Evolutionary conservation across 1,140 invertebrate genomes (phyloP).

Genomic region (Popillia japonica): DNA sequence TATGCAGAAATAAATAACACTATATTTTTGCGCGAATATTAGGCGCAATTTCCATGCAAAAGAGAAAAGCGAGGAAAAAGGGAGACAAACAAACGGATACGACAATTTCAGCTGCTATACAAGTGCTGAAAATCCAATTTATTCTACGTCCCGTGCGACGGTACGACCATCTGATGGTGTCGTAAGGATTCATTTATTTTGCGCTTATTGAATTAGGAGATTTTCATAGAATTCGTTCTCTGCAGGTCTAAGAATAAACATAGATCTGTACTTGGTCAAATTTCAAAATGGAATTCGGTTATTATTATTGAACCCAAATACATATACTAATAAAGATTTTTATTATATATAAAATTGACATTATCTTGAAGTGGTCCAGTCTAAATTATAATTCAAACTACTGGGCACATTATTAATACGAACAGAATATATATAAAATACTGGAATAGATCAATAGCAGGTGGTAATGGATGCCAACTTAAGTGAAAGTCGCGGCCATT

Average conservation of each 20-base stretch:
- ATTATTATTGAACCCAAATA: too few relatives aligned
- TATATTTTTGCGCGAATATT: not conserved
- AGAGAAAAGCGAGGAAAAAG: not conserved
- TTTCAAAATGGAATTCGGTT: too few relatives aligned
- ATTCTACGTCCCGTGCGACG: not conserved
- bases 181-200: conserved; percentile 19
- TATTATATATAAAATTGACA: too few relatives aligned
- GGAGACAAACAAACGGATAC: conserved; percentile 1
- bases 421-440: too few relatives aligned
- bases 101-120: conserved; percentile 3
- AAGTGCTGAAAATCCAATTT: conserved; percentile 18
- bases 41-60: not conserved
- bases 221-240: not conserved
- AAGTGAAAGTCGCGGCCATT: too few relatives aligned
- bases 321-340: too few relatives aligned
- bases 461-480: too few relatives aligned
- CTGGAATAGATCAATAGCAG: too few relatives aligned
- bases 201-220: conserved; percentile 18
- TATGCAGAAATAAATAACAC: not conserved
- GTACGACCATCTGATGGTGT: not conserved
- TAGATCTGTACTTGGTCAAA: too few relatives aligned
- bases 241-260: not conserved
- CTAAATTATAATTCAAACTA: too few relatives aligned
- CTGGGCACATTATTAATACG: too few relatives aligned
- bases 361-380: too few relatives aligned